Evolutionary conservation across 2,113 vertebrate species (phyloP).

Genomic region (Lichenostomus cassidix): DNA sequence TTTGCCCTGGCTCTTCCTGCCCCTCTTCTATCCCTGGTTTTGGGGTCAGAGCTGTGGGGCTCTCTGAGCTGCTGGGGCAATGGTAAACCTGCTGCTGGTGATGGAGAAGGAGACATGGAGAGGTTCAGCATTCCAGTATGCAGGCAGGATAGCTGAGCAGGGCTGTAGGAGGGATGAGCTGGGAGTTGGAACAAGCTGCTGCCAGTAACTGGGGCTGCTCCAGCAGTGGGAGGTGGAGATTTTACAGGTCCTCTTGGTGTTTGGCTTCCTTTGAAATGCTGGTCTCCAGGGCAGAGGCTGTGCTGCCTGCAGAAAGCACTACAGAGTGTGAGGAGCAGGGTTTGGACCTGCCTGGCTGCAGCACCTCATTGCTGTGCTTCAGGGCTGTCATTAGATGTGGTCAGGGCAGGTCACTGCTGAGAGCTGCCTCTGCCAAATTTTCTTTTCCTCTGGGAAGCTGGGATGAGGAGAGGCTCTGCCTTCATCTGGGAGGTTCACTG

Average conservation of each 20-base stretch:
- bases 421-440: neutral
- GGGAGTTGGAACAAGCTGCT: neutral
- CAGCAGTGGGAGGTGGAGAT: neutral
- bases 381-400: neutral
- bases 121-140: rapidly evolving
- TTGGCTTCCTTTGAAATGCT: neutral
- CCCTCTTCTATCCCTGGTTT: neutral
- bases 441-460: neutral
- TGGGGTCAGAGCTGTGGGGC: neutral
- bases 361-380: neutral
- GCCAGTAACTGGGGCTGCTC: neutral
- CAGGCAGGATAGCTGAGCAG: neutral
- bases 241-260: neutral
- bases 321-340: neutral
- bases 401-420: neutral
- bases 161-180: neutral
- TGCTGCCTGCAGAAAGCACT: neutral
- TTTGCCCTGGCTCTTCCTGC: neutral
- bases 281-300: neutral
- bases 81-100: neutral
- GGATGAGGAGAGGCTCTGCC: neutral
- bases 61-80: neutral
- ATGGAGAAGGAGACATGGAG: neutral
- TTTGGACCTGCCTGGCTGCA: neutral
- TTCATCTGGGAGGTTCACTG: neutral